Evolutionary conservation across 23 tunicate species (phyloP).

Genomic region (Styela clava): DNA sequence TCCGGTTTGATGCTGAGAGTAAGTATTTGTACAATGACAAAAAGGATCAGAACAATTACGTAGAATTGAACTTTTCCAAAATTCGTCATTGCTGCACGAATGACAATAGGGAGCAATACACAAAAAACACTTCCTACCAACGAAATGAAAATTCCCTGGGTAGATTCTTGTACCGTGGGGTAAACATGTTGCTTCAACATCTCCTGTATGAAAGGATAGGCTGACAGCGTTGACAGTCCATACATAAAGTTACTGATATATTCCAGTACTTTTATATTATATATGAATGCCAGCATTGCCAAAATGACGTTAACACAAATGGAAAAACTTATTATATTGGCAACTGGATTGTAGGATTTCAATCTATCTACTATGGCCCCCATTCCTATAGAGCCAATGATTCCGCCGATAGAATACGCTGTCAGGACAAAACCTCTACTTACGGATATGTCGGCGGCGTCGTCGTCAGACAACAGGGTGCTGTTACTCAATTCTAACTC

Average conservation of each 20-base stretch:
- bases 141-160: too few species aligned
- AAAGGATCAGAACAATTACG: too few species aligned
- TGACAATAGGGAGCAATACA: too few species aligned
- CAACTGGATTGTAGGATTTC: neutral
- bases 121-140: too few species aligned
- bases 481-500: neutral
- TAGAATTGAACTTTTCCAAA: too few species aligned
- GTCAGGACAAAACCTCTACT: neutral
- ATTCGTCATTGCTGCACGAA: too few species aligned
- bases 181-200: constrained; percentile 8
- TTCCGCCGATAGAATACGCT: neutral
- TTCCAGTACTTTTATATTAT: neutral
- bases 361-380: neutral
- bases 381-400: neutral
- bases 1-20: too few species aligned
- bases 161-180: too few species aligned
- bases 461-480: too few species aligned
- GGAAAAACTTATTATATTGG: neutral
- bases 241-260: neutral
- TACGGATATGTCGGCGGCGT: neutral
- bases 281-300: neutral
- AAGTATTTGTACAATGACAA: too few species aligned
- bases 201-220: neutral
- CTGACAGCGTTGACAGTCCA: neutral
- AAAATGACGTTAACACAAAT: neutral